phyloP scores from a whole-genome alignment of 2,113 vertebrate species.

The Toxotes jaculatrix region DNA sequence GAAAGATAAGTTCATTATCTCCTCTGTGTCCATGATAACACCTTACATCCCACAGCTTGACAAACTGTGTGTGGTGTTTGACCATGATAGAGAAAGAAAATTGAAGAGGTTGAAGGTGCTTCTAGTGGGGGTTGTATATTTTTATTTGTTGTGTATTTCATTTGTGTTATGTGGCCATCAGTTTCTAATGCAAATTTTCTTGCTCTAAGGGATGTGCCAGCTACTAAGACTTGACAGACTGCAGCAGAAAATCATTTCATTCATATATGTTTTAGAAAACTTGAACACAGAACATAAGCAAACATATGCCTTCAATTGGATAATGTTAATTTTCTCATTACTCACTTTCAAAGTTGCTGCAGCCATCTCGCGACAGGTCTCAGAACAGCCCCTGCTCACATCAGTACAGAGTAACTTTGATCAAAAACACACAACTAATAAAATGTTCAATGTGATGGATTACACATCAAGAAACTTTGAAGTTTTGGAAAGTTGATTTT shows the following conservation, averaged over 20 bases:
- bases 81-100: background rate
- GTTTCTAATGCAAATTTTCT: background rate
- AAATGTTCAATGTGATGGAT: background rate
- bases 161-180: background rate
- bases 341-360: background rate
- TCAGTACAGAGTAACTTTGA: background rate
- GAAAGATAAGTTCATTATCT: slow-evolving; percentile 60
- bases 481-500: background rate
- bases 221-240: background rate
- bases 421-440: background rate
- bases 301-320: background rate
- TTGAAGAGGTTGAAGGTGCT: background rate
- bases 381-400: background rate
- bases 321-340: background rate
- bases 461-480: background rate
- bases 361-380: background rate
- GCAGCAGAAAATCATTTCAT: background rate
- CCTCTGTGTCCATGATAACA: slow-evolving; percentile 20
- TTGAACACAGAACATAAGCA: background rate
- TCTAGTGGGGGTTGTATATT: background rate
- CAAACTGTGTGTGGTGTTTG: slow-evolving; percentile 12
- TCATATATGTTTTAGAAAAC: background rate
- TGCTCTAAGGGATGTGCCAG: background rate
- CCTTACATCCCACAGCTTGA: slow-evolving; percentile 8
- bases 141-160: background rate